Evolutionary conservation across 2,797 vertebrate genomes (phyloP).

Genomic region (Huso huso): DNA sequence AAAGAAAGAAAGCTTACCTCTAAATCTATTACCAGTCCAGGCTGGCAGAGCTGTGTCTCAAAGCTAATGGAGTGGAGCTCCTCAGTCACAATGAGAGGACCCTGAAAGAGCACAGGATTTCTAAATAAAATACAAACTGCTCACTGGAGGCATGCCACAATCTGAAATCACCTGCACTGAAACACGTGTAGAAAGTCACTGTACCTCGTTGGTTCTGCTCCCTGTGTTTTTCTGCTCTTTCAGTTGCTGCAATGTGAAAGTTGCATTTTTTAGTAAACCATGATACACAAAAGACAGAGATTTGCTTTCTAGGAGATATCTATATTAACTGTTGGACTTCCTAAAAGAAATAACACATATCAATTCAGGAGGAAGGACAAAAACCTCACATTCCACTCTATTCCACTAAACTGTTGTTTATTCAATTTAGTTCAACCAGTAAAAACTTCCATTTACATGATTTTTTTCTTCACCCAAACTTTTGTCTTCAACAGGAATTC

Average conservation of each 20-base stretch:
- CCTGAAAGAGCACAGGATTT: slow-evolving; percentile 40
- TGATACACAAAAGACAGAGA: slow-evolving; percentile 10
- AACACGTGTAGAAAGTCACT: neutral
- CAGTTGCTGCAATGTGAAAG: slow-evolving; percentile 68
- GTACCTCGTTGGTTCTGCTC: slow-evolving; percentile 85
- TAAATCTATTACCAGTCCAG: slow-evolving; percentile 71
- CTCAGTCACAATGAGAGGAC: slow-evolving; percentile 72
- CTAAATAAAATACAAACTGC: no score
- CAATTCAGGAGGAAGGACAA: no score
- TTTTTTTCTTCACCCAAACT: no score
- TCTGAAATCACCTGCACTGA: neutral
- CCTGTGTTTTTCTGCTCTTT: slow-evolving; percentile 89
- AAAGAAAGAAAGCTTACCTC: slow-evolving; percentile 61
- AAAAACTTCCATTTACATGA: no score
- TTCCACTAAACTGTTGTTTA: neutral
- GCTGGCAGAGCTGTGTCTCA: slow-evolving; percentile 79
- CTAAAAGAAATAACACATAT: neutral
- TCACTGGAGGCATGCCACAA: slow-evolving; percentile 13
- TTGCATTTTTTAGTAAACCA: neutral
- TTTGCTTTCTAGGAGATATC: neutral
- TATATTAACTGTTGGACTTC: neutral
- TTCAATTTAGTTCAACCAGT: neutral
- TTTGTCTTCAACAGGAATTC: no score
- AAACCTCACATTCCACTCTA: no score
- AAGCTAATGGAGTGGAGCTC: slow-evolving; percentile 86